A percentile compares a stretch with the other conserved stretches of the same genome.
phyloP scores from a whole-genome alignment of 2,888 invertebrate species.

The Clanis bilineata region DNA sequence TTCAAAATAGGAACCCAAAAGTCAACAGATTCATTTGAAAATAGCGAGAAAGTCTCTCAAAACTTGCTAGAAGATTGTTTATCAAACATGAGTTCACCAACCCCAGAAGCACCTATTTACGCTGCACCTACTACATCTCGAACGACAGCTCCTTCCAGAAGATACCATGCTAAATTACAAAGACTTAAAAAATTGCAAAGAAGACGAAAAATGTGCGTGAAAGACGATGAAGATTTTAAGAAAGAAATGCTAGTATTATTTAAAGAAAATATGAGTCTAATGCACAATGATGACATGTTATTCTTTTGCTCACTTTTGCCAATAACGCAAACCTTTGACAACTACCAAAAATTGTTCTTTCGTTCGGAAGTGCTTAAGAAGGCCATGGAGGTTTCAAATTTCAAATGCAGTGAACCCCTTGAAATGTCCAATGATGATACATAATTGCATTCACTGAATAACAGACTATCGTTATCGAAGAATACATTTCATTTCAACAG shows the following conservation, averaged over 20 bases:
- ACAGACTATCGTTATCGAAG: too few species aligned
- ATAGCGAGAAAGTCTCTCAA: not conserved
- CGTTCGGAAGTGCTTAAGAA: conserved; percentile 5
- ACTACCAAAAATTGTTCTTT: not conserved
- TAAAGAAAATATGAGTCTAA: conserved; percentile 23
- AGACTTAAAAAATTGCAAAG: not conserved
- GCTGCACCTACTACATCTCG: not conserved
- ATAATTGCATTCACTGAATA: not conserved
- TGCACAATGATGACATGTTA: conserved; percentile 25
- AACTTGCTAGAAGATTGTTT: not conserved
- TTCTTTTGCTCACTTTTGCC: conserved; percentile 17
- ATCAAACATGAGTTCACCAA: not conserved
- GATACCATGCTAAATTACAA: conserved; percentile 16
- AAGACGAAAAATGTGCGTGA: not conserved
- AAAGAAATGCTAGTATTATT: conserved; percentile 25
- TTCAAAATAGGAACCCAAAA: not conserved
- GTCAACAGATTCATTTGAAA: not conserved
- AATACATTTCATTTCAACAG: not conserved
- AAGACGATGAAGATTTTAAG: conserved; percentile 21
- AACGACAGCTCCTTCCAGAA: not conserved
- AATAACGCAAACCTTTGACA: not conserved
- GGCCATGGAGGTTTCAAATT: not conserved
- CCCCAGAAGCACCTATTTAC: too few species aligned
- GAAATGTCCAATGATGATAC: not conserved
- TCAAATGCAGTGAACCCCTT: not conserved